phyloP scores from a whole-genome alignment of 92 coral and sea anemone genomes.

The Palythoa heliodiscus region DNA sequence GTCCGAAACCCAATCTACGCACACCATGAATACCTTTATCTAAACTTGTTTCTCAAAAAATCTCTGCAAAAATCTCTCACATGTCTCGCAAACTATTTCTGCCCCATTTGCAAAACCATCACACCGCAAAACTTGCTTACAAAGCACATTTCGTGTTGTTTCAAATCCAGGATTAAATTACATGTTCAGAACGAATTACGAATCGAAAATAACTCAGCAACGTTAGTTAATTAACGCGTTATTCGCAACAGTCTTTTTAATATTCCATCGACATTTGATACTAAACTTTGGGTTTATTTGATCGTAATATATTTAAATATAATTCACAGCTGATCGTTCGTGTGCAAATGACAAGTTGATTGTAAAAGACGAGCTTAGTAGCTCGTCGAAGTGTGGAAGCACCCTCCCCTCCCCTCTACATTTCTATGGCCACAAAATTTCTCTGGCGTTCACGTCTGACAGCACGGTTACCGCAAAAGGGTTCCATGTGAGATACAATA shows the following conservation, averaged over 20 bases:
- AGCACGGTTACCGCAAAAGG: constrained; percentile 46
- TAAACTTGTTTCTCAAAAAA: too few species aligned
- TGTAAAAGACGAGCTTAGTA: constrained; percentile 64
- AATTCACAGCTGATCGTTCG: constrained; percentile 33
- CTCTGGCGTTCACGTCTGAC: constrained; percentile 64
- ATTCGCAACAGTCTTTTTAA: background rate
- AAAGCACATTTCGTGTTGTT: too few species aligned
- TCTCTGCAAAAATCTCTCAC: too few species aligned
- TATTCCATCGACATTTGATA: background rate
- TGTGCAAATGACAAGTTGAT: constrained; percentile 65
- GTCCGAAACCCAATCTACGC: too few species aligned
- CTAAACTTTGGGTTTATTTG: background rate
- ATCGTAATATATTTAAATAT: background rate
- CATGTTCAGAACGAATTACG: too few species aligned
- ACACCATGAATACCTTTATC: too few species aligned
- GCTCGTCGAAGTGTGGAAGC: constrained; percentile 59
- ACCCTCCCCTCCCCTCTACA: constrained; percentile 57
- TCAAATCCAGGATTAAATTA: too few species aligned
- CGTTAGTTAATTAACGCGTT: too few species aligned
- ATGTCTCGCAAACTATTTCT: too few species aligned
- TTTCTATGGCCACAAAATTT: constrained; percentile 56
- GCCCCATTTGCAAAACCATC: too few species aligned
- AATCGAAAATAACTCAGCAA: too few species aligned
- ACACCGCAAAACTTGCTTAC: too few species aligned
- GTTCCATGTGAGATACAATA: constrained; percentile 67